phyloP scores from a whole-genome alignment of 64 coral and sea anemone genomes.

The Pocillopora damicornis region DNA sequence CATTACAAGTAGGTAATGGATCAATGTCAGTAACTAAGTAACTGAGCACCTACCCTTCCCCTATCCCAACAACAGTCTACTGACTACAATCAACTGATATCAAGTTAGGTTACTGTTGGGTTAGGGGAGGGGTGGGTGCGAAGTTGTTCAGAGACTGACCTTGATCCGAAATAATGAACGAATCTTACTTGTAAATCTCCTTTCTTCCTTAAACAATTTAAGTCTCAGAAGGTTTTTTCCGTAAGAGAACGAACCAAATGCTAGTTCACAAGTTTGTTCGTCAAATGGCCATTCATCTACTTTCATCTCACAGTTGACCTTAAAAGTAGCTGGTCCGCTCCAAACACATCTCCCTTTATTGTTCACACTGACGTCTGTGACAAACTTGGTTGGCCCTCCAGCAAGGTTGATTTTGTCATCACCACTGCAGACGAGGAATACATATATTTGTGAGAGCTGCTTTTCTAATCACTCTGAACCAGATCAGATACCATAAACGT shows the following conservation, averaged over 20 bases:
- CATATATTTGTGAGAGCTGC: background rate
- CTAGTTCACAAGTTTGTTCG: background rate
- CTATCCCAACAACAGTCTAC: too few relatives aligned
- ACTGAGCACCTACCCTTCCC: too few relatives aligned
- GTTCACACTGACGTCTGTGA: background rate
- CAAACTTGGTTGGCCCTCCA: conserved; percentile 32
- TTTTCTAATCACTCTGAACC: too few relatives aligned
- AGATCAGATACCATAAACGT: too few relatives aligned
- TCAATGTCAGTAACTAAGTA: too few relatives aligned
- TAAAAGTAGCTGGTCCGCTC: conserved; percentile 34
- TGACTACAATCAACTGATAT: background rate
- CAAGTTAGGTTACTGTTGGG: background rate
- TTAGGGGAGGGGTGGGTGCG: too few relatives aligned
- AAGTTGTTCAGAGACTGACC: too few relatives aligned
- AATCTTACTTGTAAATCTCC: conserved; percentile 21
- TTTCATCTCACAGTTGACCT: conserved; percentile 9
- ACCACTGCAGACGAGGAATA: background rate
- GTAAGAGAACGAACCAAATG: conserved; percentile 34
- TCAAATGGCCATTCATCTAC: conserved; percentile 43
- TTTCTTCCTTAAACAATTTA: conserved; percentile 24
- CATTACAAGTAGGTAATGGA: too few relatives aligned
- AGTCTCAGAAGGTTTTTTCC: conserved; percentile 15
- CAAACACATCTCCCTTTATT: background rate
- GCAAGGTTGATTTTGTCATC: conserved; percentile 20
- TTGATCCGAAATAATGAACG: background rate